Evolutionary conservation across 2,797 vertebrate species (phyloP), one percentile per base, ranked within the genome.

Genomic region (Ispidina lecontei): DNA sequence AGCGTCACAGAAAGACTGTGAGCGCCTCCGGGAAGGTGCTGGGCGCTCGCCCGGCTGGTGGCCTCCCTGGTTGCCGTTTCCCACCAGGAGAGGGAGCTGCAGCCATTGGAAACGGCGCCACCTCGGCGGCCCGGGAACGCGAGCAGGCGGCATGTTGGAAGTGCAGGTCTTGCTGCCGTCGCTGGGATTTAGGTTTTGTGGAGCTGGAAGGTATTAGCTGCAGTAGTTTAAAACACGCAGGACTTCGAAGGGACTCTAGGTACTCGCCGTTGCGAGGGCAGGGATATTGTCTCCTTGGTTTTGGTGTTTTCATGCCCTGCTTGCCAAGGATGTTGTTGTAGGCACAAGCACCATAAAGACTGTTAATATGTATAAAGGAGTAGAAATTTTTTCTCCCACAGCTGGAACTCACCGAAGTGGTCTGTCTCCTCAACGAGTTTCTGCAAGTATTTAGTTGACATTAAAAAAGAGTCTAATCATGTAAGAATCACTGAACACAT

Each of bases 51-150:
- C 16, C 1, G 39, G 25, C 51, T 17, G 43, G 51, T 46, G 78
- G 71, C 70, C 26, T 70, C 49, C 71, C 56, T 73, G 85, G 79
- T 95, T 95, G 72, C 58, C 14, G 3, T 51, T 89, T 93, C 71
- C 20, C 1, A 71, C 97, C 98, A 96, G 97, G 73, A 98, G 98
- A 97, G 98, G 97, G 97, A 96, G 96, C 97, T 87, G 96, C 91
- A 81, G 93, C 91, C 97, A 62, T 95, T 90, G 97, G 91, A 96
- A 98, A 96, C 59, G 17, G 12, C 75, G 31, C 33, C 55, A 33
- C 71, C 79, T 88, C 86, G 78, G 13, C 74, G 47, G 43, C 64
- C 49, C 37, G 37, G 26, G 60, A 62, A 20, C 65, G 17, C 29
- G 6, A 8, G 6, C n/a, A 12, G 37, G 31, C 28, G 23, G 52